phyloP scores from a whole-genome alignment of 1,140 invertebrate species.

The Ips typographus region DNA sequence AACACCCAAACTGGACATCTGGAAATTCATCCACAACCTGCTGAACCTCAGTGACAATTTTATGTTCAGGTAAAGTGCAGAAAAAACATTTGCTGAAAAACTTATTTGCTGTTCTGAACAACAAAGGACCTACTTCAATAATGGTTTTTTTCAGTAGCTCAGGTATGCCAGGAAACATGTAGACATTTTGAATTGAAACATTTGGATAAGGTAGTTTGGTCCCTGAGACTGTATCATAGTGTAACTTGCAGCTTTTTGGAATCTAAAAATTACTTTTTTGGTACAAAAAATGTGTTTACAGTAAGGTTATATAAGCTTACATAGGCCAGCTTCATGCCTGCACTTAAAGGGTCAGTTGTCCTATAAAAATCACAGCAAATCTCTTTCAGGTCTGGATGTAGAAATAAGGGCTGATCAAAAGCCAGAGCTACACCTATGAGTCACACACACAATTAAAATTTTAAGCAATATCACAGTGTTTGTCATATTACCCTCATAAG shows the following conservation, averaged over 20 bases:
- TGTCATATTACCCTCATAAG: slow-evolving; percentile 66
- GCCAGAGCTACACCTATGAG: slow-evolving; percentile 65
- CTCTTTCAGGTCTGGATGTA: slow-evolving; percentile 62
- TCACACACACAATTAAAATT: neutral
- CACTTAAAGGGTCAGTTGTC: slow-evolving; percentile 47
- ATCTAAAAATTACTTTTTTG: slow-evolving; percentile 47
- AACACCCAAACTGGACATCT: slow-evolving; percentile 56
- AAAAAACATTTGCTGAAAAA: slow-evolving; percentile 54
- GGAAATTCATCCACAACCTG: slow-evolving; percentile 54
- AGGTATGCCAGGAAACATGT: slow-evolving; percentile 78
- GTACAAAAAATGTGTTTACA: neutral
- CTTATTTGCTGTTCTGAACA: slow-evolving; percentile 50
- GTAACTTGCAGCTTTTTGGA: slow-evolving; percentile 53
- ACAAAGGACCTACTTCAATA: slow-evolving; percentile 45
- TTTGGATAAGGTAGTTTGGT: slow-evolving; percentile 60
- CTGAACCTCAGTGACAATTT: slow-evolving; percentile 53
- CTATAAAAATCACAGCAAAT: slow-evolving; percentile 58
- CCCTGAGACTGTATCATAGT: slow-evolving; percentile 48
- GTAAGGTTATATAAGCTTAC: slow-evolving; percentile 26
- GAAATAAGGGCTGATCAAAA: slow-evolving; percentile 62
- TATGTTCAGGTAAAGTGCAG: slow-evolving; percentile 54
- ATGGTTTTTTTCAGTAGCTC: slow-evolving; percentile 65
- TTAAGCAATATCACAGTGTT: neutral
- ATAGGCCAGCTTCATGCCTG: slow-evolving; percentile 56
- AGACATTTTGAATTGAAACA: slow-evolving; percentile 71